These are phyloP conservation scores for Probosciger aterrimus DNA, from an alignment of 2,113 vertebrate species.

Conservation along the genomic window DNA sequence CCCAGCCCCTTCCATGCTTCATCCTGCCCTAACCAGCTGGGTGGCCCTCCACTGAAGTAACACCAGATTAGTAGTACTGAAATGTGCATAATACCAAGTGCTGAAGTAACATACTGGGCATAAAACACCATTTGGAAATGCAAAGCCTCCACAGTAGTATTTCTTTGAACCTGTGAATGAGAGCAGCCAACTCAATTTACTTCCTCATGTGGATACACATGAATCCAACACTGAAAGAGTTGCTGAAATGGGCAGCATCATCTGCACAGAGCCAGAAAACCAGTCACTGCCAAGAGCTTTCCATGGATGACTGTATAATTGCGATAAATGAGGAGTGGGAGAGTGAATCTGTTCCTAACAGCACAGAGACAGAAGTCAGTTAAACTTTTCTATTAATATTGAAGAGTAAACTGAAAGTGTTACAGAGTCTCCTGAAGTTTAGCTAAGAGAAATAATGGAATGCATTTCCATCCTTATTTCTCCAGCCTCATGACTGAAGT, in stretches of 20 bases:
- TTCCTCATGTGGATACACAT: not conserved
- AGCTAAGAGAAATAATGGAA: fast-evolving
- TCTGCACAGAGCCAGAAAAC: not conserved
- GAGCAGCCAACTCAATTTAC: not conserved
- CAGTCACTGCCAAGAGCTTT: not conserved
- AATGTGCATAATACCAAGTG: not conserved
- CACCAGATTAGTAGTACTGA: not conserved
- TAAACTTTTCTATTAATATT: fast-evolving
- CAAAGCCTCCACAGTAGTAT: not conserved
- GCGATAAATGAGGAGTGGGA: fast-evolving
- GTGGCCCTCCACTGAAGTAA: not conserved
- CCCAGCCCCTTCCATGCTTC: not conserved
- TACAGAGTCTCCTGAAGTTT: fast-evolving
- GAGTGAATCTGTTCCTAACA: not conserved
- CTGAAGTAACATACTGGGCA: too few species aligned
- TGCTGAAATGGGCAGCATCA: not conserved
- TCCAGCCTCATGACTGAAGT: fast-evolving
- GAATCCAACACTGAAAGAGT: fast-evolving
- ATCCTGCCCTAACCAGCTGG: not conserved
- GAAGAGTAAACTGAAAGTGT: not conserved
- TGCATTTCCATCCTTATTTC: fast-evolving
- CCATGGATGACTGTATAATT: fast-evolving
- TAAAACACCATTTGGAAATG: not conserved
- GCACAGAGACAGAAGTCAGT: too few species aligned
- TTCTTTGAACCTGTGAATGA: not conserved